These are phyloP conservation scores for Gerris lacustris DNA, from an alignment of 2,888 invertebrate genomes.

Conservation along the genomic window DNA sequence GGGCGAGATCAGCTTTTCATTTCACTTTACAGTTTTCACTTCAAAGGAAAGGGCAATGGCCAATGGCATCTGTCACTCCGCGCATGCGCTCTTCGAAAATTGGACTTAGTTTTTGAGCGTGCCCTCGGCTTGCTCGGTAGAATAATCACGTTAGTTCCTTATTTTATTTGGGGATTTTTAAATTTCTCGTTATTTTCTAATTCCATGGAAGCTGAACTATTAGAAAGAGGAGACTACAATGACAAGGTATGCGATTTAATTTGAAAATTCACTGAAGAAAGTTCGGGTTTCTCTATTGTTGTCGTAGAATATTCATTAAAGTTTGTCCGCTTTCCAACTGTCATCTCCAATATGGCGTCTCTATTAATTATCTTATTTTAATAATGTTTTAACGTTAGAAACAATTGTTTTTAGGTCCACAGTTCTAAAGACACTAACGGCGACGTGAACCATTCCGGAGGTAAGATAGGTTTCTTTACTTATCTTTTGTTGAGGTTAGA, in stretches of 20 bases:
- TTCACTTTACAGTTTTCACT: neutral
- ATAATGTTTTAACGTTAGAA: neutral
- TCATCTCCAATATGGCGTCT: constrained; percentile 73
- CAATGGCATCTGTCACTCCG: constrained; percentile 29
- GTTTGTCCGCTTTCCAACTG: constrained; percentile 10
- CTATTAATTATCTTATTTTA: neutral
- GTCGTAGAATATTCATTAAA: neutral
- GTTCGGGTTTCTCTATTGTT: neutral
- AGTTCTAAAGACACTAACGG: constrained; percentile 37
- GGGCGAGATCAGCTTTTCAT: no score
- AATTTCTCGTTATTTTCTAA: constrained; percentile 1
- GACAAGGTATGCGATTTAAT: constrained; percentile 20
- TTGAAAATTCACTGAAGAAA: neutral
- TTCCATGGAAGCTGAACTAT: constrained; percentile 14
- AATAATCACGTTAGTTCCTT: neutral
- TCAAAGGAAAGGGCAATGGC: constrained; percentile 18
- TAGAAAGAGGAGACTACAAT: constrained; percentile 19
- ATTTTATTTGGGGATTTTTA: neutral
- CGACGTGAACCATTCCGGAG: constrained; percentile 38
- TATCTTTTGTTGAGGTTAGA: neutral
- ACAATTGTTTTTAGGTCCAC: constrained; percentile 35
- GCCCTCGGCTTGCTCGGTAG: neutral
- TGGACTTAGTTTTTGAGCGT: constrained; percentile 31
- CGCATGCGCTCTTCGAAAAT: constrained; percentile 50
- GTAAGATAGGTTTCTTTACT: constrained; percentile 32